Conservation (phyloP, 2,888 invertebrate genomes). For the Pristionchus arcanus region DNA sequence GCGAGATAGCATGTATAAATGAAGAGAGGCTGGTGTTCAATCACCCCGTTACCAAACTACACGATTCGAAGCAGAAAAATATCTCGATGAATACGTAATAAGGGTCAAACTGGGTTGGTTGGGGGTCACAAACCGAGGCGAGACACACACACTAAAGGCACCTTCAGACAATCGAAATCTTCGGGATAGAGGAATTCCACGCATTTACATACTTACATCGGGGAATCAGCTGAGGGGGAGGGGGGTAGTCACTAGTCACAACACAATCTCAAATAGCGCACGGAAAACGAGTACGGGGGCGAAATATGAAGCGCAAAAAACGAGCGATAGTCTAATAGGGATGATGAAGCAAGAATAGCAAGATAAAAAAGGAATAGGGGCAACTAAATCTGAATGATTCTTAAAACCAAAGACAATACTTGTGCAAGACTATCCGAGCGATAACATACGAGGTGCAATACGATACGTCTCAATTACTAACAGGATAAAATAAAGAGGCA, state of each 20-base stretch:
- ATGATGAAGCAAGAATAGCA: not conserved
- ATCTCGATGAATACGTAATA: not conserved
- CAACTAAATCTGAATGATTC: not conserved
- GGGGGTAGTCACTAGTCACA: not conserved
- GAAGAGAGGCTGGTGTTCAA: not conserved
- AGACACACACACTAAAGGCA: not conserved
- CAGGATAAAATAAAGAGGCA: not conserved
- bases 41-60: not conserved
- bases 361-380: not conserved
- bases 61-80: not conserved
- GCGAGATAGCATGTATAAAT: not conserved
- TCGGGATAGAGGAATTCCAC: not conserved
- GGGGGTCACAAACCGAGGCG: not conserved
- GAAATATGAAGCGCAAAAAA: not conserved
- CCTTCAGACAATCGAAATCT: not conserved
- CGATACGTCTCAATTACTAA: not conserved
- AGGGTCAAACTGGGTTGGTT: not conserved
- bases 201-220: slow-evolving; percentile 20
- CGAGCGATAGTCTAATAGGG: slow-evolving; percentile 1
- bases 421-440: slow-evolving; percentile 1
- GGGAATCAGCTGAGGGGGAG: not conserved
- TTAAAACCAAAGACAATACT: not conserved
- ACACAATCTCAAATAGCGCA: not conserved
- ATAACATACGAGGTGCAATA: not conserved
- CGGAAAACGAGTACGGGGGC: not conserved